Evolutionary conservation across 2,888 invertebrate species (phyloP).

Genomic region (Hofmannophila pseudospretella): DNA sequence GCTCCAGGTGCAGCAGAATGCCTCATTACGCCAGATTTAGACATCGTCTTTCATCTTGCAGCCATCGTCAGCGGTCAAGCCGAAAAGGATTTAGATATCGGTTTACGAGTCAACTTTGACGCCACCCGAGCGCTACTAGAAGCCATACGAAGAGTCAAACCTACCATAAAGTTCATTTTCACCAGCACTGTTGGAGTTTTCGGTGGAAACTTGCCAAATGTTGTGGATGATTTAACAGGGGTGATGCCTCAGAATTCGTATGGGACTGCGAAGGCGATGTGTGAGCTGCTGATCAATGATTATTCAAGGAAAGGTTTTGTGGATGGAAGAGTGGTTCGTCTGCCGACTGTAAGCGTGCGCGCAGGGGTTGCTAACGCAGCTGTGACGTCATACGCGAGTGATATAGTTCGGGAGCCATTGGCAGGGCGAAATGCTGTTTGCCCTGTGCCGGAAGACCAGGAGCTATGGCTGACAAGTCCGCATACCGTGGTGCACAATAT

Average conservation of each 20-base stretch:
- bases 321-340: conserved; percentile 48
- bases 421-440: conserved; percentile 35
- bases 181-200: conserved; percentile 53
- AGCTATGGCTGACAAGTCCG: conserved; percentile 55
- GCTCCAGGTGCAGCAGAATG: conserved; percentile 30
- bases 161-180: conserved; percentile 42
- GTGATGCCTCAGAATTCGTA: conserved; percentile 56
- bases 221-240: conserved; percentile 44
- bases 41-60: conserved; percentile 55
- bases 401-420: conserved; percentile 57
- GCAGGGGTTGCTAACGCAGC: conserved; percentile 54
- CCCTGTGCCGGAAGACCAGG: conserved; percentile 43
- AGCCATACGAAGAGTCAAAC: conserved; percentile 34
- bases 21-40: conserved; percentile 31
- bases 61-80: conserved; percentile 63
- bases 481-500: conserved; percentile 44
- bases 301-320: conserved; percentile 55
- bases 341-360: conserved; percentile 62
- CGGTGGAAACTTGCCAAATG: conserved; percentile 44
- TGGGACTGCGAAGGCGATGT: conserved; percentile 57
- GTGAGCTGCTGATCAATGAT: conserved; percentile 56
- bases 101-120: conserved; percentile 55
- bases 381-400: conserved; percentile 64
- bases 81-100: conserved; percentile 57
- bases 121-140: conserved; percentile 54